These are phyloP conservation scores for Cecropterus lyciades DNA, from an alignment of 1,140 invertebrate species.

Conservation along the genomic window DNA sequence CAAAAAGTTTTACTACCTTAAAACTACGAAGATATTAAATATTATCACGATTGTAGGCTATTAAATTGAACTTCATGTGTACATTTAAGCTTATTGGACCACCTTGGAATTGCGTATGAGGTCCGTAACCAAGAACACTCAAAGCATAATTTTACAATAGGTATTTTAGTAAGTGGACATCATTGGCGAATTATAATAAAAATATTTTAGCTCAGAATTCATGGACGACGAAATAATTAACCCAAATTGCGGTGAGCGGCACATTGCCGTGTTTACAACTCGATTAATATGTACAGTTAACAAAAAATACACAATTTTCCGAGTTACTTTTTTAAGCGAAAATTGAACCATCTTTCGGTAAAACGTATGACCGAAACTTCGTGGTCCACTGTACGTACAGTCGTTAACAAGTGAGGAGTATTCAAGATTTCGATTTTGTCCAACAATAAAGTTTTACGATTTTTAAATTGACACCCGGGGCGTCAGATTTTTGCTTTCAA, in stretches of 20 bases:
- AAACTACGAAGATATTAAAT: too few relatives aligned
- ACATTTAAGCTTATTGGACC: conserved; percentile 1
- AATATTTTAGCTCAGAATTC: conserved; percentile 37
- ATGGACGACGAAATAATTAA: conserved; percentile 46
- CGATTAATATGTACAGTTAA: conserved; percentile 25
- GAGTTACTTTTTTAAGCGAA: background rate
- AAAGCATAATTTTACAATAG: conserved; percentile 22
- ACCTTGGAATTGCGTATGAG: conserved; percentile 21
- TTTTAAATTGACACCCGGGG: conserved; percentile 62
- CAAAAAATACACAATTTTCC: background rate
- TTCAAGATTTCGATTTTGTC: conserved; percentile 30
- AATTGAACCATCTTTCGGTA: too few relatives aligned
- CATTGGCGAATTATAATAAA: conserved; percentile 35
- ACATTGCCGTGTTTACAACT: conserved; percentile 7
- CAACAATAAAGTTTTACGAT: conserved; percentile 66
- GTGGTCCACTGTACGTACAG: conserved; percentile 13
- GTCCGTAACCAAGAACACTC: conserved; percentile 12
- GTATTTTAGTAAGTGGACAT: conserved; percentile 26
- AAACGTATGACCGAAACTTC: conserved; percentile 3
- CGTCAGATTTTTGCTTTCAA: conserved; percentile 59
- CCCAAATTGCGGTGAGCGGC: conserved; percentile 42
- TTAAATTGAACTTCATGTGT: conserved; percentile 15
- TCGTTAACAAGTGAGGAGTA: conserved; percentile 30
- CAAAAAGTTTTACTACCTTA: too few relatives aligned
- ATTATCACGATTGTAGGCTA: too few relatives aligned